Evolutionary conservation across 1,140 invertebrate genomes (phyloP), one percentile per base, ranked within the genome.

Genomic region (Augochlora pura): DNA sequence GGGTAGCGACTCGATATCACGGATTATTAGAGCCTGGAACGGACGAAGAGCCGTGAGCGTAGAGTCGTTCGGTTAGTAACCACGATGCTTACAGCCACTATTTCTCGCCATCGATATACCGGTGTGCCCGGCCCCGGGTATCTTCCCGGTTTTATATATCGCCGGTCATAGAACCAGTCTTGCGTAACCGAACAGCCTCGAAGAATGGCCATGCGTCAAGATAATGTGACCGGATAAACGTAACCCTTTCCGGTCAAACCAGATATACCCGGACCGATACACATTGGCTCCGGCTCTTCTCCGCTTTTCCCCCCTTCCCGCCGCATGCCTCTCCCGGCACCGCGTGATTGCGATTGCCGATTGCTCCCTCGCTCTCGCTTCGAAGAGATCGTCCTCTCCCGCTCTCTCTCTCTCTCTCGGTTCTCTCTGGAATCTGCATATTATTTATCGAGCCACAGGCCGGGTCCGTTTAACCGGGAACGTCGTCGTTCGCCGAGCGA

Each of bases 181-280:
- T 42, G 67, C 68, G 76, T 86, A 85, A 85, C 80, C 76, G 83
- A 84, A 81, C 79, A 80, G 81, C 74, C 32, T 68, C 59, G 82
- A 87, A 87, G 85, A 85, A 86, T 83, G 80, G 74, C 66, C 80
- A 80, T 82, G 80, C 83, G 81, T 88, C 87, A 82, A 89, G 83
- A 83, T 82, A 80, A 83, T 86, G 80, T 81, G 69, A 82, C 79
- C 59, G 87, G 88, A 88, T 89, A 88, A 90, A 88, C 83, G 81
- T 82, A 86, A 88, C 84, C 84, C 81, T 87, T 87, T 86, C 83
- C 83, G 78, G 85, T 72, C 81, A 75, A 86, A 88, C 79, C 84
- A 79, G 81, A 87, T 83, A 74, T n/a, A n/a, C n/a, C 69, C 71
- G 38, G 49, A 21, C 46, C 42, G 59, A 60, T 82, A 81, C 71